These are phyloP conservation scores for Callyntrura sp. DNA, from an alignment of 2,888 invertebrate species.

Conservation along the genomic window DNA sequence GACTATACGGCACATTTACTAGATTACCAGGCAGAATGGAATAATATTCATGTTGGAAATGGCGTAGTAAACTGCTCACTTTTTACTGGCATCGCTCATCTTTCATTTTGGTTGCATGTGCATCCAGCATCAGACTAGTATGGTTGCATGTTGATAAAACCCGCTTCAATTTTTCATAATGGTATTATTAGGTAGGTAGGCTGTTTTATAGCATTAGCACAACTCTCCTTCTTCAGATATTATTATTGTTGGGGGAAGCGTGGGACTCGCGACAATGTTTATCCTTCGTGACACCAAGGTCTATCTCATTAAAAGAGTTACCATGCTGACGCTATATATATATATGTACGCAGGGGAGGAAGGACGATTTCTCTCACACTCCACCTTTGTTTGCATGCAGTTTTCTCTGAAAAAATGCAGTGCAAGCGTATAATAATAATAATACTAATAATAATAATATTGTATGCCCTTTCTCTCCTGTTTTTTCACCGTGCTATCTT, in stretches of 20 bases:
- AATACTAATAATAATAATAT: neutral
- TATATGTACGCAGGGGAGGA: too few species aligned
- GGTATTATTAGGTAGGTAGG: constrained; percentile 8
- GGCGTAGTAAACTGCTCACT: neutral
- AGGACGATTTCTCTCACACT: neutral
- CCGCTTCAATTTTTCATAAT: constrained; percentile 53
- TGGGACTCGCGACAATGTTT: constrained; percentile 73
- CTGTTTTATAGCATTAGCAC: neutral
- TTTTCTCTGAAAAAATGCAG: constrained; percentile 55
- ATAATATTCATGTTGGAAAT: neutral
- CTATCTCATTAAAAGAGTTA: constrained; percentile 68
- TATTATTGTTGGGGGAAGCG: constrained; percentile 41
- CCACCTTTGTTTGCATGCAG: constrained; percentile 36
- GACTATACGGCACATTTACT: constrained; percentile 13
- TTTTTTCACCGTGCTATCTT: constrained; percentile 45
- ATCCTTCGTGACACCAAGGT: constrained; percentile 73
- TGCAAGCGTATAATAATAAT: constrained; percentile 14
- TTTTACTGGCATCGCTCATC: constrained; percentile 52
- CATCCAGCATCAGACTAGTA: neutral
- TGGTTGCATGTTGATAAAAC: constrained; percentile 66
- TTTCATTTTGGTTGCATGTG: constrained; percentile 49
- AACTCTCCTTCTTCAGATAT: neutral
- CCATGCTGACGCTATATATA: constrained; percentile 3
- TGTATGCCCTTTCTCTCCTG: neutral
- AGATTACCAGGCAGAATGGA: neutral